These are phyloP conservation scores for Agrotis puta DNA, from an alignment of 2,888 invertebrate species.

Conservation along the genomic window DNA sequence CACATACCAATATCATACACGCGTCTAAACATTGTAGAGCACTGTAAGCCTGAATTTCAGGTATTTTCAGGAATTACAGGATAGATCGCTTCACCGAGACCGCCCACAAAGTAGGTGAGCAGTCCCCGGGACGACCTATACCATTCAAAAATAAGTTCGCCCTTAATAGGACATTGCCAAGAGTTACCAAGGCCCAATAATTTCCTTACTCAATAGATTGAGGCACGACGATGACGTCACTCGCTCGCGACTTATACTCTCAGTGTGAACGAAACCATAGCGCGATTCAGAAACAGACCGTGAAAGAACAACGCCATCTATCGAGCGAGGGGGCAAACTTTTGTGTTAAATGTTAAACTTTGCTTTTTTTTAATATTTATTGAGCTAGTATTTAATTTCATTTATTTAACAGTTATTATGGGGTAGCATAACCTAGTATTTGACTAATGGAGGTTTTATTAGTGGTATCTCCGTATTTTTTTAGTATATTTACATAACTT, in stretches of 20 bases:
- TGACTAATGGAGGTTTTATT: too few relatives aligned
- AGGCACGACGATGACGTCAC: slow-evolving; percentile 92
- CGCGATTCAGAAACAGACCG: slow-evolving; percentile 63
- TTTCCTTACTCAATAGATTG: slow-evolving; percentile 99
- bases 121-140: slow-evolving; percentile 95
- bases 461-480: too few relatives aligned
- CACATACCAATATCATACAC: too few relatives aligned
- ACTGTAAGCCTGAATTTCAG: too few relatives aligned
- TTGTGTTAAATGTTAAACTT: not conserved
- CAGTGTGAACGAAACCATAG: slow-evolving; percentile 63
- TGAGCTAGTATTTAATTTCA: too few relatives aligned
- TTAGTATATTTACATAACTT: too few relatives aligned
- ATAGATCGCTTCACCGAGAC: slow-evolving; percentile 96
- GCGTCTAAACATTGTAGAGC: too few relatives aligned
- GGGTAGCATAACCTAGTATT: too few relatives aligned
- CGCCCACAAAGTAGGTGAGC: slow-evolving; percentile 94
- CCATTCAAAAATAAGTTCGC: slow-evolving; percentile 94
- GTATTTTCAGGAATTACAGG: slow-evolving; percentile 71
- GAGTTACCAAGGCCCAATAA: slow-evolving; percentile 98
- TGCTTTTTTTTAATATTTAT: not conserved
- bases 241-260: accelerated
- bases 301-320: slow-evolving; percentile 74
- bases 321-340: slow-evolving; percentile 38
- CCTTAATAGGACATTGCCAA: slow-evolving; percentile 93
- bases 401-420: too few relatives aligned